Evolutionary conservation across 2,888 invertebrate genomes (phyloP), one percentile per base, ranked within the genome.

Genomic region (Lepidocyrtinus sp.): DNA sequence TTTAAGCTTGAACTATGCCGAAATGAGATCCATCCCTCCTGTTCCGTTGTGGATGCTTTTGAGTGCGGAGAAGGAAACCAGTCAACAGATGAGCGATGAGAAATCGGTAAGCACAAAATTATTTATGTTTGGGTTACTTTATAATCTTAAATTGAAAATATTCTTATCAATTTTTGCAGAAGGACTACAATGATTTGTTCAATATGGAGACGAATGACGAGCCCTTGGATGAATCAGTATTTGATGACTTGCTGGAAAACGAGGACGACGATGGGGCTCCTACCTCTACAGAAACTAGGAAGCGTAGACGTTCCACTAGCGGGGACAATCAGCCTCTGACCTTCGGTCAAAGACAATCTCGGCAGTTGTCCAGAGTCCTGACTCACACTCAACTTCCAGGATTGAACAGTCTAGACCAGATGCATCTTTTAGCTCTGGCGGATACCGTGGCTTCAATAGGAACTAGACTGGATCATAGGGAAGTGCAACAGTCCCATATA

Each of bases 371-470:
- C 0, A 93, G 96, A 1, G 91, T 99, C 7, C 90, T 99, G 50
- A 99, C 99, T 0, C 98, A 99, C 89, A 96, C 96, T 0, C 97
- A 97, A 89, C 90, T 97, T 36, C 98, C 98, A 0, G 99, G 98
- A 0, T 90, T 98, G 50, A 97, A 96, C 1, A 97, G 97, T 85
- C 91, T 99, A 72, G 99, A 99, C 90, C 99, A 99, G 90, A 99
- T 99, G 99, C 99, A 99, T 89, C 91, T 99, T 81, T 90, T 99
- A n/a, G 99, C 99, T 0, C 89, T 99, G 81, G 99, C 99, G 12
- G 99, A 99, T 88, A 99, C 99, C 0, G 97, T 99, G 0, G 95
- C 97, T 0, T 96, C 96, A 74, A 83, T 87, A 84, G 81, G 87
- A 81, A 84, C 86, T 0, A 71, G 85, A 26, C 68, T 86, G 15